A percentile compares a stretch with the other conserved stretches of the same genome.
phyloP scores from a whole-genome alignment of 1,140 invertebrate species.

The Drosophila cardini region DNA sequence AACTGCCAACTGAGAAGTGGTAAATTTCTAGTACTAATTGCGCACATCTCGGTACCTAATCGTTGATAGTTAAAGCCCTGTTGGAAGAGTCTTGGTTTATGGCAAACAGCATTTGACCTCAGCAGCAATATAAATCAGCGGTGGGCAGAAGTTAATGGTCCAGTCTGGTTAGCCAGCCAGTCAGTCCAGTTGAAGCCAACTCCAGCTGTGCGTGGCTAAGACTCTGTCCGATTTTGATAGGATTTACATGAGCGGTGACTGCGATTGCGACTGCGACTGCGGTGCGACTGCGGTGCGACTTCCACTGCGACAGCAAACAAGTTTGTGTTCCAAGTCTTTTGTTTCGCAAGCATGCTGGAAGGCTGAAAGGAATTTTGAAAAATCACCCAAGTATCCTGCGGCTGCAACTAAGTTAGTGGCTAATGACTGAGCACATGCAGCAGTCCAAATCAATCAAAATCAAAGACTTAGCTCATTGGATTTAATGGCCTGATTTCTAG shows the following conservation, averaged over 20 bases:
- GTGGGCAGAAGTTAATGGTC: slow-evolving; percentile 64
- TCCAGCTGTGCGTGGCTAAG: slow-evolving; percentile 68
- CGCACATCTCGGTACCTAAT: slow-evolving; percentile 63
- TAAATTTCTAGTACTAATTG: slow-evolving; percentile 67
- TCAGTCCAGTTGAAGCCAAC: slow-evolving; percentile 22
- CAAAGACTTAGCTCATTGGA: slow-evolving; percentile 46
- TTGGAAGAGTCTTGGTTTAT: slow-evolving; percentile 61
- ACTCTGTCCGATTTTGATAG: slow-evolving; percentile 40
- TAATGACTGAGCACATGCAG: slow-evolving; percentile 50
- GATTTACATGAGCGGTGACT: slow-evolving; percentile 57
- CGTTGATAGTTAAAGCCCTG: slow-evolving; percentile 47
- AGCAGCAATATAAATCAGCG: slow-evolving; percentile 72
- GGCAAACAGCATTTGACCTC: slow-evolving; percentile 56
- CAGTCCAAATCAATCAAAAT: slow-evolving; percentile 67
- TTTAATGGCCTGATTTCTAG: slow-evolving; percentile 21
- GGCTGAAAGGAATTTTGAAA: slow-evolving; percentile 55
- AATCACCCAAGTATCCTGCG: slow-evolving; percentile 57
- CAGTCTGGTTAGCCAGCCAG: slow-evolving; percentile 16
- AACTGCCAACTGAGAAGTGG: slow-evolving; percentile 1
- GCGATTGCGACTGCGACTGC: neutral
- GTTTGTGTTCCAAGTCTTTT: slow-evolving; percentile 63
- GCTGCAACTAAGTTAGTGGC: slow-evolving; percentile 11
- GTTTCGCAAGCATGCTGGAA: slow-evolving; percentile 30
- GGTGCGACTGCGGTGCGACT: neutral
- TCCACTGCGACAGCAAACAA: slow-evolving; percentile 27